Base-by-base conservation (phyloP, 2,113 vertebrate species). In the Pogonocichla stellata region DNA sequence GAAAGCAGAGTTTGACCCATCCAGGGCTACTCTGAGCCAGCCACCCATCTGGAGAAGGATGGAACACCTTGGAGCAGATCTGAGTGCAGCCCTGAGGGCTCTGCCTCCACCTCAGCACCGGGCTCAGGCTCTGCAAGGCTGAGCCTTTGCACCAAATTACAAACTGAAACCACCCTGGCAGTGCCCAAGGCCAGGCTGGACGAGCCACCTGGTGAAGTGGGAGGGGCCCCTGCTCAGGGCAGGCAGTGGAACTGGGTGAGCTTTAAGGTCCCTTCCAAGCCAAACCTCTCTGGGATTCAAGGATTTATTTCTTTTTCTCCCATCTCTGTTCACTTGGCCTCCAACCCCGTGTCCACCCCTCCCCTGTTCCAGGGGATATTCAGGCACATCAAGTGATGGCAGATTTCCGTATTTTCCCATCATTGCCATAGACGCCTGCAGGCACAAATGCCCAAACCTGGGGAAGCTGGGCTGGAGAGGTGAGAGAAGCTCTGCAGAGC, bases 71-170 rank as follows among this genome's bases (percentile, higher is more conserved):
- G 0, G 66, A 57, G 53, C 53, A 7, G 72, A 28, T 47, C 1
- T 34, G 66, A 65, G 33, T 0, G 5, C 11, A 45, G 40, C 13
- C 0, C 18, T 1, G 1, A 28, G 40, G 28, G 77, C 82, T 81
- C 40, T 12, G 72, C 50, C 71, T 33, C 17, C 58, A 4, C 5
- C 83, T 25, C 2, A 45, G 45, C 38, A 24, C 57, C 0, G 84
- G 61, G 74, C 75, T 83, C 80, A 23, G 85, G 25, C 83, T 73
- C 47, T 71, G 86, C 88, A 26, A 29, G 54, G 38, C 58, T 31
- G 80, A 67, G 58, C 45, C 48, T 65, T 29, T 8, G 7, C 40
- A 53, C 29, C 69, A 8, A 71, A 75, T 29, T 7, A 26, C 80
- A 72, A 62, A 54, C 69, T 40, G 73, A 78, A 94, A 84, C 15